phyloP scores from a whole-genome alignment of 2,113 vertebrate genomes.

The Jaculus jaculus region DNA sequence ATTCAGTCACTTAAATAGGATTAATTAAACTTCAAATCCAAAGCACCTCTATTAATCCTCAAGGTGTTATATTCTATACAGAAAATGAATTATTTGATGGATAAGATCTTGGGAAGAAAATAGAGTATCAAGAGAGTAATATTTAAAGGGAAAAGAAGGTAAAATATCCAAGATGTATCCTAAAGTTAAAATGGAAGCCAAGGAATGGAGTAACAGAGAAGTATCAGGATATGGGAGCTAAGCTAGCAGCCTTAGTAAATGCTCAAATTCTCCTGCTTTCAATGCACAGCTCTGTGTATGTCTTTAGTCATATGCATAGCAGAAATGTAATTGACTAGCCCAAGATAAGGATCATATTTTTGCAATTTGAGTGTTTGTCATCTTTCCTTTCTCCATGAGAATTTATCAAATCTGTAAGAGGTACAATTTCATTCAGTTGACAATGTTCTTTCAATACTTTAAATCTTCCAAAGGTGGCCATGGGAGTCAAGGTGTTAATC shows the following conservation, averaged over 20 bases:
- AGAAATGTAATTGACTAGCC: background rate
- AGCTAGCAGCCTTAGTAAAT: background rate
- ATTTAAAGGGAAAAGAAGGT: background rate
- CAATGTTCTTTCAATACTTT: background rate
- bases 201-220: background rate
- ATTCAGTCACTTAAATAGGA: background rate
- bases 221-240: background rate
- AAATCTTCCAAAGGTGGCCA: background rate
- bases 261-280: background rate
- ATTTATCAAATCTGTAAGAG: background rate
- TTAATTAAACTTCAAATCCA: slow-evolving; percentile 11
- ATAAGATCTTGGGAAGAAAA: background rate
- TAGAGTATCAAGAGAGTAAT: background rate
- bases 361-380: background rate
- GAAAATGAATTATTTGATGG: background rate
- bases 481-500: background rate
- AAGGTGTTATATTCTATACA: background rate
- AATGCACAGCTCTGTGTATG: background rate
- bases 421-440: background rate
- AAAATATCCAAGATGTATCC: background rate
- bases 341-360: background rate
- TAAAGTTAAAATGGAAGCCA: background rate
- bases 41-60: background rate
- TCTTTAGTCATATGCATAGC: background rate
- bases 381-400: background rate